phyloP scores from a whole-genome alignment of 2,113 vertebrate species.

The Tyto alba region DNA sequence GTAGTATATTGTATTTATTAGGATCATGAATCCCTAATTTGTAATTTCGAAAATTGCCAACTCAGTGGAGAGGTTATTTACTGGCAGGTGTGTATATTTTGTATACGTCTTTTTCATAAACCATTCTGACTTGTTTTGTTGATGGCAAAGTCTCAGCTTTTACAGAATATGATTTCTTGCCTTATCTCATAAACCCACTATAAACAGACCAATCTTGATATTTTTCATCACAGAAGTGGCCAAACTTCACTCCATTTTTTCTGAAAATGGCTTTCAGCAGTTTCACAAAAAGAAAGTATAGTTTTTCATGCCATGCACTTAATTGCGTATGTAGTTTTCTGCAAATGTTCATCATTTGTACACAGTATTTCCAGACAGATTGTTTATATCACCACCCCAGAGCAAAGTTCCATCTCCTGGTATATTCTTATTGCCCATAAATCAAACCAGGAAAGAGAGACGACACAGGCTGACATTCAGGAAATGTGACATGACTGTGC shows the following conservation, averaged over 20 bases:
- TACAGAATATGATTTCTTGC: neutral
- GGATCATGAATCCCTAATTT: conserved; percentile 38
- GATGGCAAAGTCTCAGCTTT: neutral
- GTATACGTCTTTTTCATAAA: neutral
- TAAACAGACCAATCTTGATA: neutral
- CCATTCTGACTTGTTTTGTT: neutral
- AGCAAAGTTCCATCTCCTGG: neutral
- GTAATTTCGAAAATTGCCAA: conserved; percentile 16
- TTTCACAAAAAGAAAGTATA: neutral
- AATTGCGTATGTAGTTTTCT: neutral
- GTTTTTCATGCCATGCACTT: neutral
- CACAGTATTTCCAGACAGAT: neutral
- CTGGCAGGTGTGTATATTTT: neutral
- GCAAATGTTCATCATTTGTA: neutral
- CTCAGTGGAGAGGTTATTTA: conserved; percentile 27
- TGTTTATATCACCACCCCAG: neutral
- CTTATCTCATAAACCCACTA: neutral
- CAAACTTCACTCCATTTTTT: neutral
- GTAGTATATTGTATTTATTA: conserved; percentile 33
- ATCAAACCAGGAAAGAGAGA: neutral
- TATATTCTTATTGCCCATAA: neutral
- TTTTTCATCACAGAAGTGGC: neutral
- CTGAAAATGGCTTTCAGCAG: neutral
- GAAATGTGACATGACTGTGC: neutral
- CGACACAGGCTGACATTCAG: neutral